These are phyloP conservation scores for Polyommatus iphigenia DNA, from an alignment of 2,888 invertebrate species.

Conservation along the genomic window DNA sequence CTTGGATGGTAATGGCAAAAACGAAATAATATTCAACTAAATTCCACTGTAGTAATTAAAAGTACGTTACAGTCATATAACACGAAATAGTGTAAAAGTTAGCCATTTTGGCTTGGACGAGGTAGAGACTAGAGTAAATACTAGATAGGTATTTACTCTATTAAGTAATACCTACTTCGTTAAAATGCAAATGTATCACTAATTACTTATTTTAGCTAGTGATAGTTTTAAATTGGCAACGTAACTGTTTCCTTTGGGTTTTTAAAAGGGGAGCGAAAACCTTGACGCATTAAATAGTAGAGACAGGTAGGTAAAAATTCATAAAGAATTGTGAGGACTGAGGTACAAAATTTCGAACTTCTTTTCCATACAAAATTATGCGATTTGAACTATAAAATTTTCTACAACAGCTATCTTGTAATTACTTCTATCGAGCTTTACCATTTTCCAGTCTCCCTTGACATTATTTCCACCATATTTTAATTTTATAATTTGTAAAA, in stretches of 20 bases:
- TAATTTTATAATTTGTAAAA: too few relatives aligned
- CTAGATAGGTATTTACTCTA: neutral
- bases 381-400: too few relatives aligned
- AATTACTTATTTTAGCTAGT: neutral
- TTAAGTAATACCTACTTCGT: neutral
- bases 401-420: too few relatives aligned
- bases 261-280: neutral
- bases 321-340: too few relatives aligned
- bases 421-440: too few relatives aligned
- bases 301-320: too few relatives aligned
- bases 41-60: slow-evolving; percentile 20
- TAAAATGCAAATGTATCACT: too few relatives aligned
- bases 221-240: neutral
- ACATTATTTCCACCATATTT: too few relatives aligned
- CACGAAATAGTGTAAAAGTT: neutral
- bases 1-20: slow-evolving; percentile 28
- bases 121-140: neutral
- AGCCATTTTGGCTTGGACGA: neutral
- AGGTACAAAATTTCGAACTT: too few relatives aligned
- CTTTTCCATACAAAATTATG: too few relatives aligned
- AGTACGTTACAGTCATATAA: slow-evolving; percentile 23
- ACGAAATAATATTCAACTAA: slow-evolving; percentile 32
- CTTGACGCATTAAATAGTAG: neutral
- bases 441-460: too few relatives aligned
- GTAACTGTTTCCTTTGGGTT: neutral